These are phyloP conservation scores for Gallinago media DNA, from an alignment of 2,113 vertebrate genomes.

Conservation along the genomic window DNA sequence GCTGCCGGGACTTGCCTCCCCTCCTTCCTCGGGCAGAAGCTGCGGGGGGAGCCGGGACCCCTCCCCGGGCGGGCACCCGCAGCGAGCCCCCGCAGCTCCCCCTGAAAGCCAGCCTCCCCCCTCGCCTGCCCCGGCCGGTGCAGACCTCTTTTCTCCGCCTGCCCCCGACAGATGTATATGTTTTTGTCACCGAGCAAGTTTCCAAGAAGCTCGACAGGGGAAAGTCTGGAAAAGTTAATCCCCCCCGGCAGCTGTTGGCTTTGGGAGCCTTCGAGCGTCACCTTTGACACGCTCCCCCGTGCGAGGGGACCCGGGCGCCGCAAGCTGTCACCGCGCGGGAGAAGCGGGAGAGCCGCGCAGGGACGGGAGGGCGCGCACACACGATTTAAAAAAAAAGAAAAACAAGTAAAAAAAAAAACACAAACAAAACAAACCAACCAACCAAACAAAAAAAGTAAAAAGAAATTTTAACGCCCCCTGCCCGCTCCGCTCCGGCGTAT, in stretches of 20 bases:
- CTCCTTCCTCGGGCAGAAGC: background rate
- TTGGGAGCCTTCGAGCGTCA: slow-evolving; percentile 90
- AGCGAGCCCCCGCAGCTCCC: background rate
- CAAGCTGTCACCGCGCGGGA: slow-evolving; percentile 85
- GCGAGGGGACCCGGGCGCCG: slow-evolving; percentile 76
- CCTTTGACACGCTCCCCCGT: slow-evolving; percentile 88
- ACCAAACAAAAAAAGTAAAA: background rate
- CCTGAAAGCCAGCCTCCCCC: slow-evolving; percentile 19
- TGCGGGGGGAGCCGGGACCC: background rate
- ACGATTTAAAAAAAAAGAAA: background rate
- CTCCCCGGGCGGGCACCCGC: background rate
- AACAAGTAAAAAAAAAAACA: background rate
- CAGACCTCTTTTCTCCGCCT: slow-evolving; percentile 62
- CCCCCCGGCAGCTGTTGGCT: slow-evolving; percentile 89
- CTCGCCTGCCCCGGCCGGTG: slow-evolving; percentile 6
- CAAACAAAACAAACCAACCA: background rate
- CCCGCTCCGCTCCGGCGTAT: background rate
- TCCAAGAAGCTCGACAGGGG: slow-evolving; percentile 78
- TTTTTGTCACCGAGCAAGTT: slow-evolving; percentile 79
- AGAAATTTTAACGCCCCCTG: background rate
- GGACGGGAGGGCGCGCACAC: background rate
- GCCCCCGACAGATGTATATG: slow-evolving; percentile 83
- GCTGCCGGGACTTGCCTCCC: background rate
- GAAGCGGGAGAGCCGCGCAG: slow-evolving; percentile 31
- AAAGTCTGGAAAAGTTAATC: slow-evolving; percentile 89